These are phyloP conservation scores for Microctenopoma stevenorrisi DNA, from an alignment of 2,797 vertebrate genomes.

Conservation along the genomic window DNA sequence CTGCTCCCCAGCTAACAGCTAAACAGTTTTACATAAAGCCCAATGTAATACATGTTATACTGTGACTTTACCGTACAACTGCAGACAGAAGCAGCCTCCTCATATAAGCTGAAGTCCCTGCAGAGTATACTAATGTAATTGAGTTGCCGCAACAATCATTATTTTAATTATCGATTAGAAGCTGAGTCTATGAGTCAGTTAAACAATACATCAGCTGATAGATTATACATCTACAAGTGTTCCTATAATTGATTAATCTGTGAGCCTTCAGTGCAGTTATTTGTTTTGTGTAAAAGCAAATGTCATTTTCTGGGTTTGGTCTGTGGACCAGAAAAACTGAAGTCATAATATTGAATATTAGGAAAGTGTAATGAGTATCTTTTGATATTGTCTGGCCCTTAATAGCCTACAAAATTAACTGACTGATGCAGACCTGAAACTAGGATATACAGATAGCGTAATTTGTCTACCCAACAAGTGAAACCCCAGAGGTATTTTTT, in stretches of 20 bases:
- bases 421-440: not conserved
- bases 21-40: not conserved
- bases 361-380: not conserved
- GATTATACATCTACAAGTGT: not conserved
- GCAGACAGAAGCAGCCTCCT: constrained; percentile 15
- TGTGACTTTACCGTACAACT: no score
- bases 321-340: not conserved
- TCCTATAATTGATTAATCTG: not conserved
- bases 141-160: constrained; percentile 5
- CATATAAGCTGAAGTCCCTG: constrained; percentile 20
- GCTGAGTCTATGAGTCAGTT: not conserved
- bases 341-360: not conserved
- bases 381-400: not conserved
- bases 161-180: not conserved
- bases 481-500: not conserved
- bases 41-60: not conserved
- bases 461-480: not conserved
- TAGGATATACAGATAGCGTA: not conserved
- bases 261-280: not conserved
- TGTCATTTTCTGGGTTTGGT: not conserved
- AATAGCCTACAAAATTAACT: not conserved
- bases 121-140: constrained; percentile 25
- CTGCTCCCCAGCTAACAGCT: no score
- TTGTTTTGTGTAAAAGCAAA: not conserved
- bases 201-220: not conserved